These are phyloP conservation scores for Riparia riparia DNA, from an alignment of 2,113 vertebrate genomes.

Conservation along the genomic window DNA sequence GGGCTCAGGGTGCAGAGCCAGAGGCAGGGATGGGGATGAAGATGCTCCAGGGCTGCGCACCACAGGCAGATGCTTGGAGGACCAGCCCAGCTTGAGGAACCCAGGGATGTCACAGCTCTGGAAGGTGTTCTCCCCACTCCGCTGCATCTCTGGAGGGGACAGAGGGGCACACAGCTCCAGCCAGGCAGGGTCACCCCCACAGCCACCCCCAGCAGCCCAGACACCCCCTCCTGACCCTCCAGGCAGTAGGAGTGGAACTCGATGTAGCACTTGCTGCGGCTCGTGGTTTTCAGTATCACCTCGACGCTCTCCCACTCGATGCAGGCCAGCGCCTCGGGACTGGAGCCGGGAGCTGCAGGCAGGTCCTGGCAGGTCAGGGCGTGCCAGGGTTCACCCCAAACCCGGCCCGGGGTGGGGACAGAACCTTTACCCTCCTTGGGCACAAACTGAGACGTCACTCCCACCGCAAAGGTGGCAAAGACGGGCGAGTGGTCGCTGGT, in stretches of 20 bases:
- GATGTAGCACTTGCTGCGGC: slow-evolving; percentile 88
- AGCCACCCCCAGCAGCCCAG: fast-evolving
- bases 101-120: slow-evolving; percentile 84
- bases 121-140: slow-evolving; percentile 83
- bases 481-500: too few relatives aligned
- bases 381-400: background rate
- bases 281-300: slow-evolving; percentile 85
- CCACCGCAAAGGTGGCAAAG: too few relatives aligned
- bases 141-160: slow-evolving; percentile 74
- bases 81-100: slow-evolving; percentile 87
- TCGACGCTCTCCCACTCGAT: slow-evolving; percentile 86
- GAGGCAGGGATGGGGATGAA: background rate
- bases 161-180: background rate
- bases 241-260: slow-evolving; percentile 87
- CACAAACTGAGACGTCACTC: too few relatives aligned
- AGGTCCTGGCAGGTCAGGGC: fast-evolving
- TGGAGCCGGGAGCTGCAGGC: slow-evolving; percentile 59
- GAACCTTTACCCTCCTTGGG: too few relatives aligned
- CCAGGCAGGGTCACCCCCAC: fast-evolving
- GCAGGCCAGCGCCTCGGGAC: slow-evolving; percentile 73
- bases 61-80: slow-evolving; percentile 85
- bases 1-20: background rate
- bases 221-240: slow-evolving; percentile 46
- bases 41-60: slow-evolving; percentile 34
- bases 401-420: fast-evolving